Percentiles rank a stretch among this genome's conserved stretches.
Conservation (phyloP, 2,113 vertebrate species). For the Osmerus mordax region DNA sequence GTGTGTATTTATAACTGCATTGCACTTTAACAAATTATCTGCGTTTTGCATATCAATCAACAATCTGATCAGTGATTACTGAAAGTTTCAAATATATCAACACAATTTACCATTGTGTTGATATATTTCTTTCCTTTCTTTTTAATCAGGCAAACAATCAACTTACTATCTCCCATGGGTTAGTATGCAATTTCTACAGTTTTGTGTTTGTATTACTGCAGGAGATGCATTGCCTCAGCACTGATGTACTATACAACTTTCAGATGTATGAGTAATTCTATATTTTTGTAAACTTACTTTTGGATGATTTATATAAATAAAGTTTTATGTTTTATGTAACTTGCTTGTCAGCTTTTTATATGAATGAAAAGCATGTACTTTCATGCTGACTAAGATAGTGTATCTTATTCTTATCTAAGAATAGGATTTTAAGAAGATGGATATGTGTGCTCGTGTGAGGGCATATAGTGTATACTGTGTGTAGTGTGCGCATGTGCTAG, state of each 20-base stretch:
- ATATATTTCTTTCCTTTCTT: neutral
- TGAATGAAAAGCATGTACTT: no score
- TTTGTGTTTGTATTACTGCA: neutral
- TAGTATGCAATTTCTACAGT: neutral
- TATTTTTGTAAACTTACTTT: conserved; percentile 1
- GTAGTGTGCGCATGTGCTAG: conserved; percentile 2
- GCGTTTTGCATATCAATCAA: no score
- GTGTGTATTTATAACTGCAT: neutral
- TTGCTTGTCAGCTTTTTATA: no score
- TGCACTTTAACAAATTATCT: neutral
- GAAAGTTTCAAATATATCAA: neutral
- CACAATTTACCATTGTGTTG: neutral
- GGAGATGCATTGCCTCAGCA: no score
- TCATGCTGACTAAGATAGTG: no score
- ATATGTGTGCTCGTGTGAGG: conserved; percentile 5
- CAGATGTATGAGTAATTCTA: neutral
- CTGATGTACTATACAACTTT: no score
- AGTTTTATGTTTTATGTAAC: neutral
- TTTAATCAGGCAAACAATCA: neutral
- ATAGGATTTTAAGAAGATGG: neutral
- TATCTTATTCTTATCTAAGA: no score
- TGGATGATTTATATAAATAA: conserved; percentile 1
- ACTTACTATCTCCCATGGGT: no score
- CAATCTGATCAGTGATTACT: neutral
- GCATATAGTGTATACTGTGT: neutral